A percentile compares a stretch with the other conserved stretches of the same genome.
phyloP scores from a whole-genome alignment of 2,888 invertebrate genomes.

The Cheilosia soror region DNA sequence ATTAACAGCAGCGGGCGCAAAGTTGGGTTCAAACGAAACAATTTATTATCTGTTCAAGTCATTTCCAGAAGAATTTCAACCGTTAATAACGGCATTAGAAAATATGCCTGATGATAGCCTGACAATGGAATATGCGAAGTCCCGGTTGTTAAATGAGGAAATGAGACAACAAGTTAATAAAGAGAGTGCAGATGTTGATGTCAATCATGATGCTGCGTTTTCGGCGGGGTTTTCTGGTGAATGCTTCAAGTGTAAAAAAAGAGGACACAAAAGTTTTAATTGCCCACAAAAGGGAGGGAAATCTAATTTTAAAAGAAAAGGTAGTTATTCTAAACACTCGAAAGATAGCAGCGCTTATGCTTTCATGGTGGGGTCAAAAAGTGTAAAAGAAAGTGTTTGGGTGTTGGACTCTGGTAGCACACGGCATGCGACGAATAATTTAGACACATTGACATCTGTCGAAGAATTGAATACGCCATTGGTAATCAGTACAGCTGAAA shows the following conservation, averaged over 20 bases:
- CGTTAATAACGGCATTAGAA: too few species aligned
- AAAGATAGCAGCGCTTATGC: slow-evolving; percentile 9
- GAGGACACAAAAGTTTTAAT: slow-evolving; percentile 45
- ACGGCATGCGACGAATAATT: slow-evolving; percentile 24
- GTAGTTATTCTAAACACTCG: not conserved
- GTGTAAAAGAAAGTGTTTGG: slow-evolving; percentile 20
- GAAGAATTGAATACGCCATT: not conserved
- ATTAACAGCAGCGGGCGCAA: slow-evolving; percentile 42
- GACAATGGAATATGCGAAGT: too few species aligned
- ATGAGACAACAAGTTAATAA: slow-evolving; percentile 34
- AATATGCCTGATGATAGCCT: too few species aligned
- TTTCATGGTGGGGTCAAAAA: not conserved
- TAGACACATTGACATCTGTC: not conserved
- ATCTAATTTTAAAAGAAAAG: not conserved
- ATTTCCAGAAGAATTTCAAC: too few species aligned
- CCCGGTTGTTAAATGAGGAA: slow-evolving; percentile 33
- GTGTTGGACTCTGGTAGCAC: slow-evolving; percentile 47
- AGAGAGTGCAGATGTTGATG: not conserved
- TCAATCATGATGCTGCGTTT: slow-evolving; percentile 22
- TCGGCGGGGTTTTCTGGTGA: slow-evolving; percentile 17
- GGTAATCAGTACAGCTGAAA: slow-evolving; percentile 24
- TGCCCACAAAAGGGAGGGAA: slow-evolving; percentile 30
- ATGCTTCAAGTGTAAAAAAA: slow-evolving; percentile 47
- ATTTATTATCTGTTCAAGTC: too few species aligned
- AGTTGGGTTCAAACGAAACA: not conserved